Base-by-base conservation (phyloP, 2,888 invertebrate genomes). In the Aelia acuminata region DNA sequence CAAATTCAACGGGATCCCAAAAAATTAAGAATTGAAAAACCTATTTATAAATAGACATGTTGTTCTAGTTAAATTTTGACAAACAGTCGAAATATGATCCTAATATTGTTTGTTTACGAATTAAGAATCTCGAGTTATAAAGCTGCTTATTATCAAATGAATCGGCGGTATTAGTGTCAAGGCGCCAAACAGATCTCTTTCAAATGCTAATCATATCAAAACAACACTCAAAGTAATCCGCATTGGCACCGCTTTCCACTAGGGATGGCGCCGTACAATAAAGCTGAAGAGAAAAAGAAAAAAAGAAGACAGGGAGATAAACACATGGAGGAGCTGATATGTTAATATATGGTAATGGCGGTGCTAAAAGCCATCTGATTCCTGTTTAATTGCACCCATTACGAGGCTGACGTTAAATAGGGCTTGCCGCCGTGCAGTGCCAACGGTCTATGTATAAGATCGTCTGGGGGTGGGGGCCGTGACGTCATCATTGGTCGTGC, bases 301-400 rank as follows among this genome's bases (percentile, higher is more conserved):
- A 43, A 43, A 43, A 43, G 10, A 43, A 43, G 10, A 43, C 10
- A 80, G 22, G 13, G n/a, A 80, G 11, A 80, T 43, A 80, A 80
- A 75, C 20, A 22, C 39, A 8, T 75, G 7, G 22, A 39, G 39
- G 43, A 43, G 43, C 43, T 22, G 80, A 80, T 80, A 80, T 80
- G 80, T 80, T 80, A 80, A 80, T 80, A 80, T 80, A 80, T 80
- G 80, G 80, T n/a, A 80, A 80, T 80, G 80, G 43, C 43, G 43
- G 80, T 43, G 43, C n/a, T 39, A 80, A 80, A 80, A 80, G 80
- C 80, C 80, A 80, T 80, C 43, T 80, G 80, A 80, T 43, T 80
- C 43, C 80, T 80, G 43, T 80, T 80, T 80, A 80, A 80, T 80
- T 80, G 43, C 43, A n/a, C 43, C 80, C 80, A 80, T 80, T 80